Percentiles rank a stretch among this genome's conserved stretches.
Conservation (phyloP, 2,888 invertebrate species). For the Heteropelma amictum region DNA sequence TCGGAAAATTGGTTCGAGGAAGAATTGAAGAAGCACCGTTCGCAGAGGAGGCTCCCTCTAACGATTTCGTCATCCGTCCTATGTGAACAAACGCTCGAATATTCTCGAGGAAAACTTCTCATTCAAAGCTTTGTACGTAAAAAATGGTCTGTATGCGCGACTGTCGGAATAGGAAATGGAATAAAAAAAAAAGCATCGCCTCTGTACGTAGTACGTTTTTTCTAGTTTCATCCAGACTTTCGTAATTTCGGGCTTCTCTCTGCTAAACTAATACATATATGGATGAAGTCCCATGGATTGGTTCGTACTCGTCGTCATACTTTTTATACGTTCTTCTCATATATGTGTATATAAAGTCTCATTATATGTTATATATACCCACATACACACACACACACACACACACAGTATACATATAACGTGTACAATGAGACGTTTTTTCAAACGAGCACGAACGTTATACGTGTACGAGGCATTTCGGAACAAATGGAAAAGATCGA, state of each 20-base stretch:
- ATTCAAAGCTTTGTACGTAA: background rate
- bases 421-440: constrained; percentile 11
- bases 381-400: background rate
- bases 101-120: background rate
- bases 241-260: constrained; percentile 38
- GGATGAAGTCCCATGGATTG: constrained; percentile 52
- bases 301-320: constrained; percentile 39
- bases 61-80: background rate
- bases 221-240: constrained; percentile 33
- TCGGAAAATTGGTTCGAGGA: background rate
- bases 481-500: background rate
- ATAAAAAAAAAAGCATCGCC: background rate
- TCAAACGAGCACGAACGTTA: background rate
- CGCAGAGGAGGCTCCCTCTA: too few species aligned
- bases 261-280: constrained; percentile 41
- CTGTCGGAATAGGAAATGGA: background rate
- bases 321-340: too few species aligned
- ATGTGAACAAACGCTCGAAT: background rate
- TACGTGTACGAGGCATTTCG: background rate
- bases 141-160: background rate
- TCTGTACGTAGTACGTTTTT: constrained; percentile 13
- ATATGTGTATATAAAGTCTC: too few species aligned
- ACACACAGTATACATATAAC: background rate
- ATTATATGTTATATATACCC: too few species aligned
- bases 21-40: background rate